Conservation (phyloP, 2,797 vertebrate species). For the Sphenopsis melanotis region DNA sequence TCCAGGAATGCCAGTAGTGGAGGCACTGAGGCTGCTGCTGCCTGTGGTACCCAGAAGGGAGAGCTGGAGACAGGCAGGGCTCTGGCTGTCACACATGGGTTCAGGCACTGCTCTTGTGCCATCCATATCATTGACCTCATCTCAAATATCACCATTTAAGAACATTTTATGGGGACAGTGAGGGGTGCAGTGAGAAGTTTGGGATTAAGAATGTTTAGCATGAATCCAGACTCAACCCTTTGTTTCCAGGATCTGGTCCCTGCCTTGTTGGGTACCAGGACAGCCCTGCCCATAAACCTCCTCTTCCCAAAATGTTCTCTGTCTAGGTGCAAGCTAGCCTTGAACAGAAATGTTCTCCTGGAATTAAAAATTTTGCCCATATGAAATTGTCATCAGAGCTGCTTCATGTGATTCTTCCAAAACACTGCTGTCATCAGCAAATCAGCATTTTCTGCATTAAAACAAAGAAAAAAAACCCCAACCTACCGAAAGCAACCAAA, state of each 20-base stretch:
- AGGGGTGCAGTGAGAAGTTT: background rate
- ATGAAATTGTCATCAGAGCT: background rate
- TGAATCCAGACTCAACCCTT: background rate
- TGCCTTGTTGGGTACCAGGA: background rate
- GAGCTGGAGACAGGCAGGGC: background rate
- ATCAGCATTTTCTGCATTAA: background rate
- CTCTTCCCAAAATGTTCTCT: background rate
- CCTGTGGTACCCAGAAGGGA: background rate
- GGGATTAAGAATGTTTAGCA: background rate
- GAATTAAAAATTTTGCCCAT: background rate
- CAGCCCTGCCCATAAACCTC: background rate
- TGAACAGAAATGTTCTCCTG: background rate
- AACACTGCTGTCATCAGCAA: background rate
- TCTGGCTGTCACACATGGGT: background rate
- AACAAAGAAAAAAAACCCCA: accelerated
- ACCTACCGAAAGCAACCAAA: background rate
- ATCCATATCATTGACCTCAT: accelerated
- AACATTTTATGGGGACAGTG: background rate
- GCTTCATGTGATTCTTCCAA: background rate
- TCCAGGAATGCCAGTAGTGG: background rate
- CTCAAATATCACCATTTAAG: background rate
- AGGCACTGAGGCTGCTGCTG: background rate
- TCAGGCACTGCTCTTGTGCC: background rate
- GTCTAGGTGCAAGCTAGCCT: background rate
- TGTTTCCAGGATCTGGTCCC: background rate